Evolutionary conservation across 1,140 invertebrate genomes (phyloP).

Genomic region (Sinella curviseta): DNA sequence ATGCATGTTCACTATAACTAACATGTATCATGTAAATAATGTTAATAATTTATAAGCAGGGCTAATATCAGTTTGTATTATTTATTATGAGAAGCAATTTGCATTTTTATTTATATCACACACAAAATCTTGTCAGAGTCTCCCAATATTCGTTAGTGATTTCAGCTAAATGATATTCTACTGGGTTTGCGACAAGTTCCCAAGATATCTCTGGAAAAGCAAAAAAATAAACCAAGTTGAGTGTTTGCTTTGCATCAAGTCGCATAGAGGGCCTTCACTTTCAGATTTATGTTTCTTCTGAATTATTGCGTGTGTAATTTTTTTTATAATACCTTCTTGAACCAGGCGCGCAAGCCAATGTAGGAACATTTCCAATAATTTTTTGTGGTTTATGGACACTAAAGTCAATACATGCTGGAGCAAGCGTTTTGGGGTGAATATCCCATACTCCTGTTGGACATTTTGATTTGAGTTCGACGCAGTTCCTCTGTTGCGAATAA

Average conservation of each 20-base stretch:
- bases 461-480: neutral
- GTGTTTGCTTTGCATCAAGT: no score
- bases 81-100: no score
- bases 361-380: slow-evolving; percentile 33
- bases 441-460: neutral
- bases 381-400: neutral
- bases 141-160: no score
- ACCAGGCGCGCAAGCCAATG: slow-evolving; percentile 26
- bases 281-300: no score
- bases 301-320: neutral
- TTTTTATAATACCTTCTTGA: slow-evolving; percentile 14
- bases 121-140: no score
- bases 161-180: slow-evolving; percentile 13
- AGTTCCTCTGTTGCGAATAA: neutral
- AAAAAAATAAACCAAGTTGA: slow-evolving; percentile 3
- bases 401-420: neutral
- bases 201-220: slow-evolving; percentile 23
- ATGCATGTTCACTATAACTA: no score
- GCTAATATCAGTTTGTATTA: no score
- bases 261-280: neutral
- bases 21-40: no score
- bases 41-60: no score
- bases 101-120: no score
- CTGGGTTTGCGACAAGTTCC: slow-evolving; percentile 31
- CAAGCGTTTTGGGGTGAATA: neutral